Evolutionary conservation across 2,888 invertebrate genomes (phyloP), one percentile per base, ranked within the genome.

Genomic region (Euspilapteryx auroguttella): DNA sequence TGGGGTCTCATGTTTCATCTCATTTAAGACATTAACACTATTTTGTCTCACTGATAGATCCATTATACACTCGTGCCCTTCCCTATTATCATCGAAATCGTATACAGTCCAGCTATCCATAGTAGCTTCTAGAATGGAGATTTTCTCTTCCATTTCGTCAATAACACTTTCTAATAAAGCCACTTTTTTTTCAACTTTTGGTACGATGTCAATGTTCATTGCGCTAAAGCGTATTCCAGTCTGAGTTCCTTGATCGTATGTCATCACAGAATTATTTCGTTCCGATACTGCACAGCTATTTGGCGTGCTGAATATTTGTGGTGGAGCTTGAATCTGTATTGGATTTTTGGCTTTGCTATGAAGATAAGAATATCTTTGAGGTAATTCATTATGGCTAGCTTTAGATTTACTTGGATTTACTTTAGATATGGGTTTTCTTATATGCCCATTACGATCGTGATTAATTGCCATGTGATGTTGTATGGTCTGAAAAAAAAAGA

Each of bases 71-170:
- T n/a, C n/a, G n/a, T n/a, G n/a, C n/a, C n/a, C n/a, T n/a, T n/a
- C n/a, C n/a, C n/a, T n/a, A n/a, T n/a, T n/a, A n/a, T n/a, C n/a
- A n/a, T n/a, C n/a, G n/a, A n/a, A n/a, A 24, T n/a, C 13, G 4
- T 14, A 5, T 7, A 12, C 10, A 7, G 10, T 10, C 21, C 27
- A 28, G 11, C 14, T 30, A 12, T 21, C 27, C 13, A 28, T 21
- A 11, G 28, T 25, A 6, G 24, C 24, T 21, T 23, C 21, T 12
- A 25, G 10, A 6, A 21, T 25, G 3, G n/a, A 6, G 12, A 15
- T 22, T 23, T 28, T 30, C 23, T 30, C 28, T 20, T 31, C 28
- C 22, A 30, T 28, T 12, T 25, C 30, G 8, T 22, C 20, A 14
- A 30, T 30, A 3, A 25, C 22, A 22, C 27, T 27, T 13, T 25